Percentiles rank a stretch among this genome's conserved stretches.
These are phyloP conservation scores for Drosophila hydei DNA, from an alignment of 1,140 invertebrate species.

Conservation along the genomic window DNA sequence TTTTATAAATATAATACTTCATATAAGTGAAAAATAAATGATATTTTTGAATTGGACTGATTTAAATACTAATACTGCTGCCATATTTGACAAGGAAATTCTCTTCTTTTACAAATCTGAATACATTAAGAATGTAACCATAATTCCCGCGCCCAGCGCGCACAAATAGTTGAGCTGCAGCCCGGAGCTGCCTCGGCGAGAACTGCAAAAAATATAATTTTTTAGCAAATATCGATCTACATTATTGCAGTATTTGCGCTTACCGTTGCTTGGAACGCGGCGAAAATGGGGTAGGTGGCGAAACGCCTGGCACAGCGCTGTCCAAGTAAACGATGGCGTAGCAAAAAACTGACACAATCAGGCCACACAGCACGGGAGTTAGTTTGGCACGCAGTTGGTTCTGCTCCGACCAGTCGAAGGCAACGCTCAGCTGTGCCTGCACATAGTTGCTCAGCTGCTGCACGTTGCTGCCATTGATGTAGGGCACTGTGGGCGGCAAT, in stretches of 20 bases:
- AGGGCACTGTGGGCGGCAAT: constrained; percentile 56
- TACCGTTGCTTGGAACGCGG: constrained; percentile 71
- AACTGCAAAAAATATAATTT: constrained; percentile 38
- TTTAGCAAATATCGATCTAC: constrained; percentile 1
- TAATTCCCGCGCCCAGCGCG: constrained; percentile 54
- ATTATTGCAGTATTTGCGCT: constrained; percentile 19
- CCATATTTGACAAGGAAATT: constrained; percentile 25
- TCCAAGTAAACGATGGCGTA: constrained; percentile 85
- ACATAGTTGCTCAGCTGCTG: constrained; percentile 45
- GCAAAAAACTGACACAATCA: constrained; percentile 75
- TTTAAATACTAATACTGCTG: constrained; percentile 55
- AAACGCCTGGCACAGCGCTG: constrained; percentile 84
- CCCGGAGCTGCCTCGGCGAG: constrained; percentile 31
- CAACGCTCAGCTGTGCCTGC: constrained; percentile 47
- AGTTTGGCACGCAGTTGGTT: constrained; percentile 56
- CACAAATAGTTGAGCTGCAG: constrained; percentile 65
- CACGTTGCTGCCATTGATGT: constrained; percentile 44
- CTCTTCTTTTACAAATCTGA: constrained; percentile 32
- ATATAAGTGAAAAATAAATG: constrained; percentile 17
- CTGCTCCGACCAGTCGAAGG: constrained; percentile 52
- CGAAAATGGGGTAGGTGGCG: constrained; percentile 84
- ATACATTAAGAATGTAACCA: constrained; percentile 63
- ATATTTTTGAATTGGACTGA: constrained; percentile 10
- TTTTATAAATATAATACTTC: constrained; percentile 26
- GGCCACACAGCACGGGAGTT: constrained; percentile 68